These are phyloP conservation scores for Neopipo cinnamomea DNA, from an alignment of 2,113 vertebrate genomes.

Conservation along the genomic window DNA sequence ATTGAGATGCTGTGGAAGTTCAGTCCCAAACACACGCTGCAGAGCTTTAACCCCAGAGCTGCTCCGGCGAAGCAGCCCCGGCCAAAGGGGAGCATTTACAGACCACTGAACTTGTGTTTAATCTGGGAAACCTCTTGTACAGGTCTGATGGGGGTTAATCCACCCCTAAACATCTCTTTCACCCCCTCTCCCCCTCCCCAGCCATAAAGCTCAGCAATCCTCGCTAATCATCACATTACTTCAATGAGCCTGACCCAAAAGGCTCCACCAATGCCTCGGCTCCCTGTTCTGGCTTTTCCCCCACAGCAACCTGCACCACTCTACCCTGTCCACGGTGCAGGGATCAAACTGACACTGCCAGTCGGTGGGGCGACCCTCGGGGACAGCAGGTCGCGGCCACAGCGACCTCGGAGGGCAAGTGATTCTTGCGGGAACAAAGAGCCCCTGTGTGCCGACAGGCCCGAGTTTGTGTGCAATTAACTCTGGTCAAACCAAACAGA, in stretches of 20 bases:
- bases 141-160: conserved; percentile 41
- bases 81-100: not conserved
- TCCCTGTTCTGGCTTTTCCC: not conserved
- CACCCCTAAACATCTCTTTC: conserved; percentile 23
- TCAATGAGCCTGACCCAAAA: not conserved
- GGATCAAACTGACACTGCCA: conserved; percentile 3
- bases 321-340: not conserved
- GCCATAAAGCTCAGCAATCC: not conserved
- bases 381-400: not conserved
- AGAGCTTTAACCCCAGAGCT: not conserved
- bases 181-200: not conserved
- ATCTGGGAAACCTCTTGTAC: conserved; percentile 35
- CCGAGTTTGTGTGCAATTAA: conserved; percentile 50
- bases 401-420: conserved; percentile 10
- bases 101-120: conserved; percentile 12
- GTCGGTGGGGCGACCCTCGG: not conserved
- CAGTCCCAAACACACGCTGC: not conserved
- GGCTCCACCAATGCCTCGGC: not conserved
- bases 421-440: conserved; percentile 57
- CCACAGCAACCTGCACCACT: not conserved
- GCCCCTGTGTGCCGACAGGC: not conserved
- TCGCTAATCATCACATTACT: conserved; percentile 21
- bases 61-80: not conserved
- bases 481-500: conserved; percentile 56
- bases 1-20: not conserved